phyloP scores from a whole-genome alignment of 2,888 invertebrate species.

The Seladonia tumulorum region DNA sequence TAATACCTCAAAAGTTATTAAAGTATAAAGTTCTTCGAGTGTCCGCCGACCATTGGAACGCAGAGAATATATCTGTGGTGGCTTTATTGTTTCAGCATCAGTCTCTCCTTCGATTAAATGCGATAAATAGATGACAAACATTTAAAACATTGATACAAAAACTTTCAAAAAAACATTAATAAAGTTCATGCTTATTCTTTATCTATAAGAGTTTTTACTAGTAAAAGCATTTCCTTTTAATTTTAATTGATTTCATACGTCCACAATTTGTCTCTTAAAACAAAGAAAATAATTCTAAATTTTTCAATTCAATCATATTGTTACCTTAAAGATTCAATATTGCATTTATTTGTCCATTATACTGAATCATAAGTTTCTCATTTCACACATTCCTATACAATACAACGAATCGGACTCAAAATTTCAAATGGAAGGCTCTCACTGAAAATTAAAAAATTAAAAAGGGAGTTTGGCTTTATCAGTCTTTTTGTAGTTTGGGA shows the following conservation, averaged over 20 bases:
- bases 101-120: not conserved
- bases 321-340: not conserved
- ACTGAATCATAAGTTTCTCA: not conserved
- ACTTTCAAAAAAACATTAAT: not conserved
- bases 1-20: constrained; percentile 5
- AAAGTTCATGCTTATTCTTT: not conserved
- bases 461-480: no score
- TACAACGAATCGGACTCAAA: no score
- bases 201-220: not conserved
- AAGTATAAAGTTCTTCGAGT: not conserved
- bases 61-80: not conserved
- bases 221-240: not conserved
- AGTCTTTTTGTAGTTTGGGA: no score
- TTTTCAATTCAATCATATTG: not conserved
- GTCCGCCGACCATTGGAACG: not conserved
- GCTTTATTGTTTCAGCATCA: not conserved
- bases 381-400: not conserved
- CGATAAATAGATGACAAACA: not conserved
- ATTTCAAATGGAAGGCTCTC: no score
- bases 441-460: not conserved
- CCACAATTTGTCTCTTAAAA: not conserved
- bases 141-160: not conserved
- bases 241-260: no score
- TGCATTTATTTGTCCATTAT: not conserved
- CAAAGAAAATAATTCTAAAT: not conserved